Evolutionary conservation across 2,797 vertebrate species (phyloP), one percentile per base, ranked within the genome.

Genomic region (Phrynocephalus vlangalii): DNA sequence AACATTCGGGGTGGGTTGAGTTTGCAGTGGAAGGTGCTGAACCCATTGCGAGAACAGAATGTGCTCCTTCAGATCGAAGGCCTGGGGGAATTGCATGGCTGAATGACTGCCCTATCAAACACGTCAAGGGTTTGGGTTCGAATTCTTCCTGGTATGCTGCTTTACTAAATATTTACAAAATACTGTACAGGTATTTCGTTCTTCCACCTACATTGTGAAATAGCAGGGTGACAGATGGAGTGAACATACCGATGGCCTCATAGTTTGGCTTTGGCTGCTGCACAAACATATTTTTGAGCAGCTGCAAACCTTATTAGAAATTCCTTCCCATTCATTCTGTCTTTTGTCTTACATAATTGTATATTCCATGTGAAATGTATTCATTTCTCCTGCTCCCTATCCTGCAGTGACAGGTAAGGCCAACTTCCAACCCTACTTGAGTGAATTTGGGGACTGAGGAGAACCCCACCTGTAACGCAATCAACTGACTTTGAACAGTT

Each of bases 401-500:
- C 38, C 44, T 87, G 85, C 82, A 93, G 86, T 89, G 89, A 85
- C 48, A 52, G 91, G 76, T 83, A 80, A 63, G 56, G 88, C 52
- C 26, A 91, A 67, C 88, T 91, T 91, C 88, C 75, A 71, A 8
- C 87, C 87, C 20, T 78, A 79, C 15, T 72, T 28, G 83, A 76
- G 30, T 24, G 73, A 83, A 72, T 88, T 78, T 88, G 86, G 90
- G 44, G 71, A 91, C 44, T 84, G 63, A 83, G 79, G 13, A 79
- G 8, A 93, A 6, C 72, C 11, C 48, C 33, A 26, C 82, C 44
- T 75, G 88, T 79, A 22, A 28, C 52, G 44, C 56, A 1, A 88
- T 88, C 82, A 86, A 90, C 85, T 78, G 89, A 84, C 24, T 60
- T 93, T 79, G 92, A 85, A 28, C 82, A 50, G 24, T 91, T 56